phyloP scores from a whole-genome alignment of 1,140 invertebrate species.

The Aricia agestis region DNA sequence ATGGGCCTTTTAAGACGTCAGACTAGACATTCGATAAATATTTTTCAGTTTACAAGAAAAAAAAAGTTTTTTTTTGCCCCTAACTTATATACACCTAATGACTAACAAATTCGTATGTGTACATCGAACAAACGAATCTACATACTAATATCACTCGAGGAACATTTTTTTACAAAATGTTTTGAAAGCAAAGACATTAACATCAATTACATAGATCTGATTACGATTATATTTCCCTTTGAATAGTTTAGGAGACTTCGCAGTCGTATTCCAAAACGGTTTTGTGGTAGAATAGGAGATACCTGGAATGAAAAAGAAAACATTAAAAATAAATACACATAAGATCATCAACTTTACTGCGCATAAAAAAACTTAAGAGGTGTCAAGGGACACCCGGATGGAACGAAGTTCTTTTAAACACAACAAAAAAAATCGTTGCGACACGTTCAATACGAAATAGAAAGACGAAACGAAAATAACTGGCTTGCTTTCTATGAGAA shows the following conservation, averaged over 20 bases:
- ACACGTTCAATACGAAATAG: no score
- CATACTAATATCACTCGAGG: constrained; percentile 59
- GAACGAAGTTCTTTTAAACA: no score
- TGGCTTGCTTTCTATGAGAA: no score
- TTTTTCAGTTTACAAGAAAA: background rate
- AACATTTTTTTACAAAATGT: constrained; percentile 22
- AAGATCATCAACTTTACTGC: no score
- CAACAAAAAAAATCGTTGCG: no score
- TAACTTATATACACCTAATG: constrained; percentile 52
- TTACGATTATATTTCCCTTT: background rate
- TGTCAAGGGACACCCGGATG: no score
- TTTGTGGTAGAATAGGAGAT: constrained; percentile 95
- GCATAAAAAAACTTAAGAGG: no score
- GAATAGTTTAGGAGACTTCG: constrained; percentile 45
- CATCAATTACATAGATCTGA: constrained; percentile 14
- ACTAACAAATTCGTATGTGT: constrained; percentile 60
- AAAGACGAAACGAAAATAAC: no score
- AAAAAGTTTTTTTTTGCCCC: constrained; percentile 5
- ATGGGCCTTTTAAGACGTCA: no score
- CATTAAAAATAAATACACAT: background rate
- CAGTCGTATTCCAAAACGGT: constrained; percentile 89
- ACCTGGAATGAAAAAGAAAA: constrained; percentile 77
- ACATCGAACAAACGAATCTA: constrained; percentile 32
- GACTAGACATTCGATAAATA: constrained; percentile 19
- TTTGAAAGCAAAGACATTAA: constrained; percentile 16